Base-by-base conservation (phyloP, 2,797 vertebrate genomes). In the Darevskia nairensis region DNA sequence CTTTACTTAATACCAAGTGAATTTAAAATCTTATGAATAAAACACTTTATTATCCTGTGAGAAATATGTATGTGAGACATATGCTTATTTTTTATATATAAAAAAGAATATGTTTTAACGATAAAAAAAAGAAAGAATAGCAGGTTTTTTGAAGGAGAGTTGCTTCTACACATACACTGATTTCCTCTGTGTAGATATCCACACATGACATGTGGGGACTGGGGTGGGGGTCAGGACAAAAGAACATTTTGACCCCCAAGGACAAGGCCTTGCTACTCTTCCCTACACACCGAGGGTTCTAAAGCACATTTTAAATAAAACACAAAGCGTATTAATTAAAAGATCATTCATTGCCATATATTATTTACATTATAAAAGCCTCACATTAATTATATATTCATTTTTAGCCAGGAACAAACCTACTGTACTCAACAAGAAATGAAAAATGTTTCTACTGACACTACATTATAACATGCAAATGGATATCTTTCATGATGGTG, bases 241-340 rank as follows among this genome's bases (percentile, higher is more conserved):
- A 61, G 5, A 19, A 23, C 32, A 69, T 27, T 27, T 27, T 69
- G 25, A 27, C 3, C 6, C 21, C 21, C 8, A 17, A n/a, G 44
- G 59, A 61, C 2, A 71, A 6, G 66, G 10, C 19, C n/a, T 19
- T 23, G 19, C 44, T 50, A 9, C 29, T 17, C 13, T 8, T 66
- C 44, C 23, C 6, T 9, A 68, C 1, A 44, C 61, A 10, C 68
- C 68, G 1, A 2, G 2, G 1, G n/a, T 15, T 69, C 32, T 46
- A 71, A 55, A 1, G 19, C 9, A 6, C 88, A 89, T 92, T 88
- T 64, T 85, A 82, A 95, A 69, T 44, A 89, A 89, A 94, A 92
- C 79, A 89, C 85, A 92, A 88, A 90, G 87, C 89, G 17, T 92
- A 93, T 94, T 95, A 94, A 95, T 94, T 95, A 94, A 95, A 69